Conservation (phyloP, 2,888 invertebrate species). For the Phasia obesa region DNA sequence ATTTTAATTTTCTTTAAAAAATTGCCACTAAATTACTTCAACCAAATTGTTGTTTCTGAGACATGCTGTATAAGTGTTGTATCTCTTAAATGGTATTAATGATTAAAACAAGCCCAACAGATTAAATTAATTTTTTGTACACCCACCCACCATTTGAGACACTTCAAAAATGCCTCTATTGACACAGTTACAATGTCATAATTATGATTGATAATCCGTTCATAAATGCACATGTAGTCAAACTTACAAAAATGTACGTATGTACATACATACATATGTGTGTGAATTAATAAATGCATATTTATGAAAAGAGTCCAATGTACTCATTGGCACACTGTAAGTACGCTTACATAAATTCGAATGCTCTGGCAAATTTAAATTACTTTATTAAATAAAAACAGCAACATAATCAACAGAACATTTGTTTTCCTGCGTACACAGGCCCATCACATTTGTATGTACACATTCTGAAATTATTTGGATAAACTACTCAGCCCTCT, state of each 20-base stretch:
- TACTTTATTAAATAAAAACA: conserved; percentile 32
- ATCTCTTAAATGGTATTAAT: conserved; percentile 13
- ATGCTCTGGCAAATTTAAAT: conserved; percentile 24
- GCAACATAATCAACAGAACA: conserved; percentile 23
- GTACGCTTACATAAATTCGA: not conserved
- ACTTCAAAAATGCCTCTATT: conserved; percentile 61
- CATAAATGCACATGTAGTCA: conserved; percentile 26
- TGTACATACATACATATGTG: not conserved
- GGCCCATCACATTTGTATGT: not conserved
- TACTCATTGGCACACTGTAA: not conserved
- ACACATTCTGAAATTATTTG: not conserved
- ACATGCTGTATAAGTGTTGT: not conserved
- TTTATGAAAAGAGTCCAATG: conserved; percentile 3
- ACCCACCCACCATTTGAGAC: conserved; percentile 23
- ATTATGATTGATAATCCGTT: conserved; percentile 69
- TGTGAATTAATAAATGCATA: conserved; percentile 7
- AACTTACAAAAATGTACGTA: not conserved
- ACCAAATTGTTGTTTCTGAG: not conserved
- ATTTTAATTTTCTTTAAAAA: too few species aligned
- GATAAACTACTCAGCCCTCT: not conserved
- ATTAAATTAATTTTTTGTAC: conserved; percentile 18
- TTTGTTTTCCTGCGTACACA: not conserved
- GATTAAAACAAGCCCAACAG: conserved; percentile 36
- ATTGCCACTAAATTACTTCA: too few species aligned
- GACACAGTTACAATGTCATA: conserved; percentile 67